Conservation (phyloP, 2,888 invertebrate species). For the Alviniconcha strummeri region DNA sequence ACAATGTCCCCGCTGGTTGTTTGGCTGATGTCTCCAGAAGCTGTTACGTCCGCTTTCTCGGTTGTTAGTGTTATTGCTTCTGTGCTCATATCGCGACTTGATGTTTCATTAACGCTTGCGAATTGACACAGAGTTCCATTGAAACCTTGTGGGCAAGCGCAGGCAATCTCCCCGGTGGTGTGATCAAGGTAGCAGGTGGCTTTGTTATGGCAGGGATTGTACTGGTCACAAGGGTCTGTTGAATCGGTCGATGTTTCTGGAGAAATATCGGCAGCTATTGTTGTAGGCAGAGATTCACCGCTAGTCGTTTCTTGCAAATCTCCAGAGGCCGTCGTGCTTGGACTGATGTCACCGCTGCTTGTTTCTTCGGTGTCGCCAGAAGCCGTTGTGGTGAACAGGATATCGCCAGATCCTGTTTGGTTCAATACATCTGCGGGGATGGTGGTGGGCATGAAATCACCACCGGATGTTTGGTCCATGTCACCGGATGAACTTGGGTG, state of each 20-base stretch:
- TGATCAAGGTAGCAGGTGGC: neutral
- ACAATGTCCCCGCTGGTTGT: neutral
- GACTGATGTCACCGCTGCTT: no score
- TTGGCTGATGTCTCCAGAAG: no score
- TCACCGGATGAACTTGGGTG: no score
- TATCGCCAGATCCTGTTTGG: no score
- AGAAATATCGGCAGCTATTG: neutral
- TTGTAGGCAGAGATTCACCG: neutral
- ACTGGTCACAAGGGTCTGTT: neutral
- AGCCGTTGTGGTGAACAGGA: no score
- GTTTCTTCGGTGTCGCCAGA: no score
- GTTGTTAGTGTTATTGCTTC: neutral
- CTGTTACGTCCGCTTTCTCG: neutral
- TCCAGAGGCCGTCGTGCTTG: no score
- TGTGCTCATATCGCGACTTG: neutral
- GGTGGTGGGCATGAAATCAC: no score
- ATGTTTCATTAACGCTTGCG: neutral
- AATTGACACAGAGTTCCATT: neutral
- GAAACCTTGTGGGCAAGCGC: neutral
- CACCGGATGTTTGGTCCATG: no score
- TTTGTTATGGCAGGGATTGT: neutral
- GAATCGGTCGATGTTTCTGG: neutral
- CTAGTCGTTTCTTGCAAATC: neutral
- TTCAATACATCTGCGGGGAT: no score
- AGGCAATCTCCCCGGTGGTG: neutral